These are phyloP conservation scores for Chaenogobius annularis DNA, from an alignment of 2,113 vertebrate genomes.

Conservation along the genomic window DNA sequence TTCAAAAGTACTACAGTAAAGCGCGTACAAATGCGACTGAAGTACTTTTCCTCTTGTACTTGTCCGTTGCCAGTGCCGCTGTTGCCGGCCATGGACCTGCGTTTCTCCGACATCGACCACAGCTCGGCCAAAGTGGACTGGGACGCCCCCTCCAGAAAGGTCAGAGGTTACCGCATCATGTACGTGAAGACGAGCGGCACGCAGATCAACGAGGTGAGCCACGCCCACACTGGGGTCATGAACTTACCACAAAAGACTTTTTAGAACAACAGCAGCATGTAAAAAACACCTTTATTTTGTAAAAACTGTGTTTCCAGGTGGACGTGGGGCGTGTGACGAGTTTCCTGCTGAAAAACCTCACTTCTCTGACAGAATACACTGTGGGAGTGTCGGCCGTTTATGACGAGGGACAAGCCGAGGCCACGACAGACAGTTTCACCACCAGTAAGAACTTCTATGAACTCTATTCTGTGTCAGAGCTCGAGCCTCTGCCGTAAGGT, in stretches of 20 bases:
- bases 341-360: constrained; percentile 82
- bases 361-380: constrained; percentile 87
- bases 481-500: no score
- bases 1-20: no score
- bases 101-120: constrained; percentile 85
- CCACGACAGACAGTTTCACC: constrained; percentile 86
- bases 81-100: constrained; percentile 83
- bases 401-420: constrained; percentile 87
- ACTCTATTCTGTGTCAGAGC: no score
- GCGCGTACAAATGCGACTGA: no score
- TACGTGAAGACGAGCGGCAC: constrained; percentile 87
- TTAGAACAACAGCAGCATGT: no score
- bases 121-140: constrained; percentile 85
- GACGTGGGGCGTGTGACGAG: constrained; percentile 84
- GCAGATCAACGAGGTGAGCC: constrained; percentile 87
- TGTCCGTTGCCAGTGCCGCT: constrained; percentile 80
- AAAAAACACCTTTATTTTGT: no score
- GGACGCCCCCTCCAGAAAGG: constrained; percentile 83
- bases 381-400: constrained; percentile 88
- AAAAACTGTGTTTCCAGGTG: constrained; percentile 78
- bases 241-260: no score
- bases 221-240: no score
- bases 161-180: constrained; percentile 86
- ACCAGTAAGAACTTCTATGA: constrained; percentile 76
- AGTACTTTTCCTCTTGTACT: not conserved